These are phyloP conservation scores for Mellilla xanthometata DNA, from an alignment of 2,888 invertebrate species.

Conservation along the genomic window DNA sequence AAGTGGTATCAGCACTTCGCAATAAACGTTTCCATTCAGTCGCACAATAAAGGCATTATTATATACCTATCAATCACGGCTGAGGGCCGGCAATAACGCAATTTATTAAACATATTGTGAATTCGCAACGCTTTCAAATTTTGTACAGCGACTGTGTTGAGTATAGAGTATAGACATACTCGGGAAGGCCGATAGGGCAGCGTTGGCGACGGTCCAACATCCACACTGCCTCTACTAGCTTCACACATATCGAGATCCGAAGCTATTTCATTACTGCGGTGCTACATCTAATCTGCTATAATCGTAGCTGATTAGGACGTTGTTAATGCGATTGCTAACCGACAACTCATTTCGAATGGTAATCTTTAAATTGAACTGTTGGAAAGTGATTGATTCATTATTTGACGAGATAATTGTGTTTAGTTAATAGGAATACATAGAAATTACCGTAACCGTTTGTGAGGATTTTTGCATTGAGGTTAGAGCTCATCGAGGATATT, in stretches of 20 bases:
- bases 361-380: too few species aligned
- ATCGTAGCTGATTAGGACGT: conserved; percentile 12
- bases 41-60: conserved; percentile 28
- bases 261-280: conserved; percentile 45
- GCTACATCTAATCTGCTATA: conserved; percentile 28
- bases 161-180: conserved; percentile 27
- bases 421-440: too few species aligned
- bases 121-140: conserved; percentile 56
- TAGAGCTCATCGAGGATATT: too few species aligned
- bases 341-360: background rate
- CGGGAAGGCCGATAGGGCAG: conserved; percentile 36
- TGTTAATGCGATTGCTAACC: background rate
- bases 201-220: conserved; percentile 49
- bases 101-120: conserved; percentile 41
- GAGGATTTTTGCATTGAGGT: too few species aligned
- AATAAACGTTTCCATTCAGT: conserved; percentile 26
- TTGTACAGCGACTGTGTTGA: conserved; percentile 28
- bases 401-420: too few species aligned
- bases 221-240: conserved; percentile 15
- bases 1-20: conserved; percentile 25
- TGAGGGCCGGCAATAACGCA: conserved; percentile 31
- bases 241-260: conserved; percentile 9
- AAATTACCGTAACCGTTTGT: too few species aligned
- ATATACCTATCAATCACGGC: conserved; percentile 34
- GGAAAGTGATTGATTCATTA: too few species aligned